Percentiles rank a stretch among this genome's conserved stretches.
phyloP scores from a whole-genome alignment of 2,797 vertebrate species.

The Smutsia temminckii region DNA sequence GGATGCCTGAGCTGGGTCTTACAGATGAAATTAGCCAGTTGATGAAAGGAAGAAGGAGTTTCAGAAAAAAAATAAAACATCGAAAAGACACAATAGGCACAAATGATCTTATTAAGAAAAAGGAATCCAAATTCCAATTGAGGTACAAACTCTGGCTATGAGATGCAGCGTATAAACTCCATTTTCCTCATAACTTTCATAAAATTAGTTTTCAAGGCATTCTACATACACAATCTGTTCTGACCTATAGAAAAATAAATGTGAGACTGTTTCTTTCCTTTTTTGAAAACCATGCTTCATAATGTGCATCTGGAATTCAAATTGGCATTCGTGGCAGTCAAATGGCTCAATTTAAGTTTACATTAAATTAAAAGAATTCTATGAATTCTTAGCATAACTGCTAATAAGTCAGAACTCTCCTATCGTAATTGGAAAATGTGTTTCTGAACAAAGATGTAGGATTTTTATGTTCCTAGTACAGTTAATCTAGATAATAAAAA shows the following conservation, averaged over 20 bases:
- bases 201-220: background rate
- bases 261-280: background rate
- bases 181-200: background rate
- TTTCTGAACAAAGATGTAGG: background rate
- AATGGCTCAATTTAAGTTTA: background rate
- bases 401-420: background rate
- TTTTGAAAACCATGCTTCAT: conserved; percentile 20
- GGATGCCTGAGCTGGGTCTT: background rate
- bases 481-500: background rate
- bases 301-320: conserved; percentile 32
- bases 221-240: background rate
- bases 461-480: background rate
- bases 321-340: background rate
- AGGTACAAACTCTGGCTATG: background rate
- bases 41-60: background rate
- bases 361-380: conserved; percentile 45
- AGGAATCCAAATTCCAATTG: background rate
- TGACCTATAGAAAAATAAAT: background rate
- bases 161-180: background rate
- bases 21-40: background rate
- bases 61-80: background rate
- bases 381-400: background rate
- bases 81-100: background rate
- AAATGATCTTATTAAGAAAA: background rate
- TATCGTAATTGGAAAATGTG: background rate